Evolutionary conservation across 2,888 invertebrate species (phyloP).

Genomic region (Gandaritis pyraliata): DNA sequence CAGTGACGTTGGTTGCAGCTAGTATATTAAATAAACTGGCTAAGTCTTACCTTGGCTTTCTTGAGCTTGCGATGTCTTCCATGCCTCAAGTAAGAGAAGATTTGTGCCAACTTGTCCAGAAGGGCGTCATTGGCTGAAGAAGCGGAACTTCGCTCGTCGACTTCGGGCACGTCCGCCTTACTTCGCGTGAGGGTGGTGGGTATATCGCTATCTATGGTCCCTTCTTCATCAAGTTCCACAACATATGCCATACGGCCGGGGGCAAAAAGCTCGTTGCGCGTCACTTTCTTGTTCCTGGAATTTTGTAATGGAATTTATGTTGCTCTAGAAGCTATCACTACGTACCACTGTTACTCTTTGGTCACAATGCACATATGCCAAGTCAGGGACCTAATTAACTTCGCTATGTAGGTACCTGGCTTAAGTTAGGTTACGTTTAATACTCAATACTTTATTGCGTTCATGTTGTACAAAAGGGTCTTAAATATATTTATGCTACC

Average conservation of each 20-base stretch:
- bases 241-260: slow-evolving; percentile 99
- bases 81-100: slow-evolving; percentile 96
- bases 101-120: slow-evolving; percentile 98
- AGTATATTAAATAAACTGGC: no score
- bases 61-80: slow-evolving; percentile 91
- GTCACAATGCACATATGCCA: no score
- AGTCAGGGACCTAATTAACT: no score
- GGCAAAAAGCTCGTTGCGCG: slow-evolving; percentile 95
- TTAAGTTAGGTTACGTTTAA: no score
- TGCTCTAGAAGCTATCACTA: no score
- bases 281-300: slow-evolving; percentile 88
- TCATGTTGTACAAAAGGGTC: no score
- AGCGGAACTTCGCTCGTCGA: slow-evolving; percentile 81
- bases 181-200: slow-evolving; percentile 97
- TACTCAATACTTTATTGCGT: no score
- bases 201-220: slow-evolving; percentile 89
- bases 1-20: no score
- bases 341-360: no score
- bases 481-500: no score
- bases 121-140: slow-evolving; percentile 91
- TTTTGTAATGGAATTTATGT: not conserved
- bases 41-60: slow-evolving; percentile 84
- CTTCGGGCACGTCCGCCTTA: slow-evolving; percentile 94
- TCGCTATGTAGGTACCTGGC: no score
- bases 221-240: slow-evolving; percentile 96